These are phyloP conservation scores for Entomobrya multifasciata DNA, from an alignment of 2,888 invertebrate genomes.

Conservation along the genomic window DNA sequence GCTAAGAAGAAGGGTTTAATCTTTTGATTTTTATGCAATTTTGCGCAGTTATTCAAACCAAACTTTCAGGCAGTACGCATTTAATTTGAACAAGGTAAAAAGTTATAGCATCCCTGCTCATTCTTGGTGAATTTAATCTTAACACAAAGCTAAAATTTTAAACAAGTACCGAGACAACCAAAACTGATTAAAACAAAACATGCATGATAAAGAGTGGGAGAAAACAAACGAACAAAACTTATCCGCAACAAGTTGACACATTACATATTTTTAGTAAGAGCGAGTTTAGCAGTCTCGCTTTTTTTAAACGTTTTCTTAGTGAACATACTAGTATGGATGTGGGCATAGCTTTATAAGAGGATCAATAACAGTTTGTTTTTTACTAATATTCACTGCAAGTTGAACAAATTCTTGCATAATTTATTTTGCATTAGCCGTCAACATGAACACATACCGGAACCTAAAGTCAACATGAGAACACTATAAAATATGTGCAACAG, in stretches of 20 bases:
- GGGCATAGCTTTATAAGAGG: too few relatives aligned
- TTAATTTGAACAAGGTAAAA: neutral
- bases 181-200: slow-evolving; percentile 7
- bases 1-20: too few relatives aligned
- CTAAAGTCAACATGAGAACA: slow-evolving; percentile 6
- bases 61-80: neutral
- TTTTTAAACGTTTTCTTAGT: neutral
- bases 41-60: neutral
- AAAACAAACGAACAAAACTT: neutral
- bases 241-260: slow-evolving; percentile 11
- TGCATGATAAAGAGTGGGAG: neutral
- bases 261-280: neutral
- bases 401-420: neutral
- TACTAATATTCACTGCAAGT: slow-evolving; percentile 6
- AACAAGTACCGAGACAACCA: neutral
- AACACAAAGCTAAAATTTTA: neutral
- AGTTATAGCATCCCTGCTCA: neutral
- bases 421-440: neutral
- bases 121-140: neutral
- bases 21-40: neutral
- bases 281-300: slow-evolving; percentile 31
- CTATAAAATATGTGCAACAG: neutral
- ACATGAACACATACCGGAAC: slow-evolving; percentile 30
- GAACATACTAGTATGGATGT: neutral
- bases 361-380: too few relatives aligned